Base-by-base conservation (phyloP, 1,140 invertebrate genomes). In the Mya arenaria region DNA sequence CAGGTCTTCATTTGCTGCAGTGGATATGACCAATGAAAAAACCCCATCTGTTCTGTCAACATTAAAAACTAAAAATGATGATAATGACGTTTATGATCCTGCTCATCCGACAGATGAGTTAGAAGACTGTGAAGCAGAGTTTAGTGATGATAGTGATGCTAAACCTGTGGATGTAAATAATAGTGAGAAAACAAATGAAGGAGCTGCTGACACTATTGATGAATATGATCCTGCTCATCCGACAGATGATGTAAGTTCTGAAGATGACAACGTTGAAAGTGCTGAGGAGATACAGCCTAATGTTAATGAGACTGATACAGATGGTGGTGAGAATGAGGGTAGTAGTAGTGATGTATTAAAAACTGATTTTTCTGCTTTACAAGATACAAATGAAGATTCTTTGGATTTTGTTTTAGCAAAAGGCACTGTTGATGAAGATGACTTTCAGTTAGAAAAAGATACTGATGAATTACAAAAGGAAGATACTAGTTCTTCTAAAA, bases 51-150 rank as follows among this genome's bases (percentile, higher is more conserved):
- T 75, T 44, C 60, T 75, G 23, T 63, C 60, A 58, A 36, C 58
- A 23, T 30, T 75, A 19, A 32, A 39, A 15, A n/a, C 19, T 17
- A n/a, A 34, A n/a, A 74, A 73, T 19, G 30, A 15, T 1, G 30
- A 71, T 6, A 19, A 39, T 0, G 63, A 69, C 5, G 83, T 82
- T 13, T 85, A 85, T 73, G 87, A 88, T 58, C 82, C 87, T 17
- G 85, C 85, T 71, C 74, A 82, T 25, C 85, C 87, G n/a, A 88
- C 87, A 17, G 83, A 86, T 66, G 79, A 82, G 44, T 17, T 58
- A 36, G 81, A 83, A 19, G 80, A 82, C 58, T 60, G 25, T 17
- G 58, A 68, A 8, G 28, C 25, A 44, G 44, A 41, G n/a, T n/a
- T n/a, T n/a, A n/a, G n/a, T n/a, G n/a, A n/a, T n/a, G n/a, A n/a